Base-by-base conservation (phyloP, 2,113 vertebrate species). In the Aptenodytes patagonicus region DNA sequence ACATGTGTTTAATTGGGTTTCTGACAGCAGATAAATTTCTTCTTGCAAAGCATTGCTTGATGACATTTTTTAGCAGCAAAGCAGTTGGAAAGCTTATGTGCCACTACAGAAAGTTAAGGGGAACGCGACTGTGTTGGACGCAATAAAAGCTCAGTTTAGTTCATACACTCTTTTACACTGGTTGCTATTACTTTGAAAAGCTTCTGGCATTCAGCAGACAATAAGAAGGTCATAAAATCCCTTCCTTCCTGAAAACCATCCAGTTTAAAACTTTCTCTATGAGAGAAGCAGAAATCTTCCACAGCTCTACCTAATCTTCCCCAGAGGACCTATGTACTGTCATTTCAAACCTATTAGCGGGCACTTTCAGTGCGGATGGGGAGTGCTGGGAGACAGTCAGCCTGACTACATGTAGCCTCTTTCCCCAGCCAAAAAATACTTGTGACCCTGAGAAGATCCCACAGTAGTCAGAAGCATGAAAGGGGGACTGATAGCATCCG, bases 111-210 rank as follows among this genome's bases (percentile, higher is more conserved):
- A 90, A 75, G 57, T 83, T 70, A 91, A 86, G 47, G 14, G 19
- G 15, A 93, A 85, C 3, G 6, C 87, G 90, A 51, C 86, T 95
- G 68, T 94, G 92, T 83, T 95, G 96, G 83, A 80, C 15, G 38
- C 58, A 97, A 95, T 97, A 98, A 97, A 98, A 98, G 49, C 95
- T 96, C 70, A 9, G 82, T 97, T 98, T 97, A 97, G 90, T 96
- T 97, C 87, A 95, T 89, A 94, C 77, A 95, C 73, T 93, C 92
- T 98, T 98, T 98, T 98, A 97, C 76, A 91, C 82, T 79, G 82
- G 89, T 97, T 96, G 90, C 94, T 96, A 97, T 97, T 98, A 96
- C 90, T 97, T 96, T 96, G 97, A 97, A 98, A 98, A 97, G 78
- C 96, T 97, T 93, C 95, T 97, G 95, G 88, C 96, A 96, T 97